Percentiles rank a stretch among this genome's conserved stretches.
These are phyloP conservation scores for Phenganax stokvisi DNA, from an alignment of 92 coral and sea anemone genomes.

Conservation along the genomic window DNA sequence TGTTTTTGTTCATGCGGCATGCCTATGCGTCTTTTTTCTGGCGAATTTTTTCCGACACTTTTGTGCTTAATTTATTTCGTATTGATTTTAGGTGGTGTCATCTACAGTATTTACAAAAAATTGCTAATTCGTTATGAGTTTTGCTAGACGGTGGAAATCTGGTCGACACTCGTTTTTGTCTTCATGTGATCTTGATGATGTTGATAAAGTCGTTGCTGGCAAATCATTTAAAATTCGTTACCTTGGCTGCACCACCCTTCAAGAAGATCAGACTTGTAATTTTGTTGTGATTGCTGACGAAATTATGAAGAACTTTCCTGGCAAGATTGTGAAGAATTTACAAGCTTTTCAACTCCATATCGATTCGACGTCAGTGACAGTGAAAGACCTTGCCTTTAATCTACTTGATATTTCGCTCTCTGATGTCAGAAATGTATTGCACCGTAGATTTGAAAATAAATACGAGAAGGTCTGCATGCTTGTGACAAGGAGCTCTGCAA, in stretches of 20 bases:
- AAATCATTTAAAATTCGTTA: constrained; percentile 8
- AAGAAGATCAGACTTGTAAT: background rate
- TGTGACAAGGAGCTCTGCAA: background rate
- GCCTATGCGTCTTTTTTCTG: no score
- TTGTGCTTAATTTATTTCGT: no score
- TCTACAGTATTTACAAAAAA: no score
- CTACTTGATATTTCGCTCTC: constrained; percentile 1
- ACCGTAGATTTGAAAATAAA: constrained; percentile 4
- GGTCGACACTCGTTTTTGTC: background rate
- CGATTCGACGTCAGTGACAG: background rate
- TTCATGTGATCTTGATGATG: background rate
- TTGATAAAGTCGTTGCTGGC: constrained; percentile 8
- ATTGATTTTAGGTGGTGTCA: no score
- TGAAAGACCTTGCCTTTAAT: background rate
- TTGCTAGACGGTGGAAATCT: constrained; percentile 1
- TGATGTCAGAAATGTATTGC: background rate
- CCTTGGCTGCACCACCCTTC: constrained; percentile 1
- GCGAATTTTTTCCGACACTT: no score
- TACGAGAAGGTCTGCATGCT: constrained; percentile 11
- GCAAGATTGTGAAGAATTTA: background rate
- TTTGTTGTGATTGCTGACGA: background rate
- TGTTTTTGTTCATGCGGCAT: no score
- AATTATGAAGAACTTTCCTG: background rate
- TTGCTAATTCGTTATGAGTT: background rate
- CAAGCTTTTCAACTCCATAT: background rate